Percentiles rank a stretch among this genome's conserved stretches.
phyloP scores from a whole-genome alignment of 2,797 vertebrate genomes.

The Melanotaenia nigrans region DNA sequence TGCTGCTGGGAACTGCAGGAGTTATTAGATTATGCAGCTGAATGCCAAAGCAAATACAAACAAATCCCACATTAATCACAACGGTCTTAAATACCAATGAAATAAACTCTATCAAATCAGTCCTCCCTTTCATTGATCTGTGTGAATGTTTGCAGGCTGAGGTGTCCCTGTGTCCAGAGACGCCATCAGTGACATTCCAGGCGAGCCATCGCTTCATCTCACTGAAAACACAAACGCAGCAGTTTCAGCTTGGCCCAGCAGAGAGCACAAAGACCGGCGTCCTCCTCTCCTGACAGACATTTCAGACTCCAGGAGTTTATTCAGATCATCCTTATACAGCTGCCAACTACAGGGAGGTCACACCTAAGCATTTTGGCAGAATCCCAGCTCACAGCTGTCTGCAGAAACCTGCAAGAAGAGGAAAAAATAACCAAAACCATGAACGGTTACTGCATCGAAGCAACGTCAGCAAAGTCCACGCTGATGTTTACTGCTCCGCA shows the following conservation, averaged over 20 bases:
- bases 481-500: no score
- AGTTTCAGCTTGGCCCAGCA: conserved; percentile 28
- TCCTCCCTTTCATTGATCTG: no score
- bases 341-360: neutral
- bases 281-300: neutral
- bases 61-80: no score
- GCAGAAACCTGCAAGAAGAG: conserved; percentile 28
- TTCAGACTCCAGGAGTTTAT: neutral
- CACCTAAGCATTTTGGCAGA: conserved; percentile 23
- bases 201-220: conserved; percentile 36
- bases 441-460: neutral
- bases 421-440: neutral
- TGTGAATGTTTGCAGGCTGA: neutral
- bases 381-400: neutral
- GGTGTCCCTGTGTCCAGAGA: conserved; percentile 31
- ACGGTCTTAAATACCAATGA: no score
- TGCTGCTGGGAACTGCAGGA: neutral
- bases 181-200: conserved; percentile 55
- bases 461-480: no score
- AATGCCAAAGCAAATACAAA: no score
- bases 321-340: neutral
- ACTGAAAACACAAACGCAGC: conserved; percentile 50
- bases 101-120: no score
- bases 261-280: neutral
- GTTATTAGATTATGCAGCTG: neutral